A percentile compares a stretch with the other conserved stretches of the same genome.
phyloP scores from a whole-genome alignment of 2,888 invertebrate species.

The Lapara coniferarum region DNA sequence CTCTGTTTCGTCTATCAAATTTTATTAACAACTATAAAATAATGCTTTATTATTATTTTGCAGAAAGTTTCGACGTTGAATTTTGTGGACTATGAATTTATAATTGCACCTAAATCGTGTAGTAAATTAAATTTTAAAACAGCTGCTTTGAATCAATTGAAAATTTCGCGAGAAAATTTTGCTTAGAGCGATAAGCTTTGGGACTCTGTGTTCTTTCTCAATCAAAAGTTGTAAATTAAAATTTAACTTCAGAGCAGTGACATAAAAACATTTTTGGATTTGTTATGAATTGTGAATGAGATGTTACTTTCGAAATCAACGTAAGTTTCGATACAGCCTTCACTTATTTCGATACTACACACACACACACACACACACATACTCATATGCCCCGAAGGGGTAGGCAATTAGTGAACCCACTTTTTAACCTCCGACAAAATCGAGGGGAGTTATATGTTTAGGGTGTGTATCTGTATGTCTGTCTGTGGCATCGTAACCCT shows the following conservation, averaged over 20 bases:
- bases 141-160: conserved; percentile 11
- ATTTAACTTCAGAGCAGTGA: neutral
- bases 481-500: too few relatives aligned
- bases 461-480: too few relatives aligned
- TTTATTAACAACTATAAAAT: conserved; percentile 34
- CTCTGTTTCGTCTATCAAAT: conserved; percentile 34
- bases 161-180: conserved; percentile 2
- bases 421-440: too few relatives aligned
- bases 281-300: conserved; percentile 19
- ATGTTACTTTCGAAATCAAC: conserved; percentile 14
- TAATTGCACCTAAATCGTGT: conserved; percentile 26
- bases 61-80: conserved; percentile 10
- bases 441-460: too few relatives aligned
- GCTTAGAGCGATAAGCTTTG: conserved; percentile 7
- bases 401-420: too few relatives aligned
- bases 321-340: neutral
- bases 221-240: conserved; percentile 15
- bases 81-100: conserved; percentile 29
- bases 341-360: too few relatives aligned
- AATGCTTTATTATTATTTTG: conserved; percentile 28
- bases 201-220: conserved; percentile 7
- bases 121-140: conserved; percentile 15
- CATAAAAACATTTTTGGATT: conserved; percentile 14
- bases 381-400: too few relatives aligned
- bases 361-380: too few relatives aligned